Base-by-base conservation (phyloP, 2,888 invertebrate species). In the Tiliacea aurago region DNA sequence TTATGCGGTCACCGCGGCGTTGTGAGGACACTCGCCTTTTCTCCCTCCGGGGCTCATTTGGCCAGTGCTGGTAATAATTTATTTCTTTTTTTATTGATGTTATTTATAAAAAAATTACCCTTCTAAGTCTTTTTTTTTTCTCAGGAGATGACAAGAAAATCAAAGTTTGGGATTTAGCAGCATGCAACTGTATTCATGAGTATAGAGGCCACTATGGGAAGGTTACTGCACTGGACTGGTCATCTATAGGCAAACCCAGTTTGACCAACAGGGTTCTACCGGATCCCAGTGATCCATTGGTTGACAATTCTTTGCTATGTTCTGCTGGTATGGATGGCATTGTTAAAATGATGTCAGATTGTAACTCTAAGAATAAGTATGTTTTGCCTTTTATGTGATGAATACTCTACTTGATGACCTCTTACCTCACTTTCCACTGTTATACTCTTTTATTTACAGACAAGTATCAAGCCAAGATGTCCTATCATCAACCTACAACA, bases 41-140 rank as follows among this genome's bases (percentile, higher is more conserved):
- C 98, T 91, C 98, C 98, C 0, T 97, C 98, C 89, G 99, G 99
- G 61, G 97, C 98, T 89, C 97, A 97, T 91, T 95, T 99, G 70
- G 99, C 99, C 18, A 98, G 98, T 84, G 98, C 98, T 53, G 99
- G 98, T 98, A 93, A 53, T 20, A 0, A 28, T 41, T 53, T 63
- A 9, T 41, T 45, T 45, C 4, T 49, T 59, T 13, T 28, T 55
- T 69, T 43, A 51, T 53, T 66, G 4, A n/a, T 53, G 23, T 55
- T 10, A n/a, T 51, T 41, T 70, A 28, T 49, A 49, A 23, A 70
- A n/a, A n/a, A n/a, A n/a, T n/a, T n/a, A 23, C 15, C 5, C 3
- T 43, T 18, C 41, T 15, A 53, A n/a, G 2, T 20, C 18, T n/a
- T 15, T 41, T 13, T 41, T 66, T 61, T 51, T 33, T 86, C 83